Evolutionary conservation across 2,797 vertebrate species (phyloP).

Genomic region (Enteromius viviparus): DNA sequence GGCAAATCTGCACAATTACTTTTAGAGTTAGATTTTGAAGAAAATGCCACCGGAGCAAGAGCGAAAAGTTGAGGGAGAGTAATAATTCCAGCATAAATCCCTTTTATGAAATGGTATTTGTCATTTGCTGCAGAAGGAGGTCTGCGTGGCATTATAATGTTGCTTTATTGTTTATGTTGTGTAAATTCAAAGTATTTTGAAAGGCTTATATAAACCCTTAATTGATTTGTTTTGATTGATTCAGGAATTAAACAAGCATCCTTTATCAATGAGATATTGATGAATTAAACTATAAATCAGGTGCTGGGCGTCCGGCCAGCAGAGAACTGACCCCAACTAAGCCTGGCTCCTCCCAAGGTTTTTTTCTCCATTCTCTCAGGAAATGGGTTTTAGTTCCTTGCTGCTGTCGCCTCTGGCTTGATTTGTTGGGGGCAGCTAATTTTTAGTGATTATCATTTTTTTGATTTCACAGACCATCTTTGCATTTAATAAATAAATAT

Average conservation of each 20-base stretch:
- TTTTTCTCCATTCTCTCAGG: no score
- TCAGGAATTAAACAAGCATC: neutral
- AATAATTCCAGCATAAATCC: neutral
- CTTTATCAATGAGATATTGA: no score
- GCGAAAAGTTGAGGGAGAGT: neutral
- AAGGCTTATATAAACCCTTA: neutral
- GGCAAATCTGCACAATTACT: conserved; percentile 42
- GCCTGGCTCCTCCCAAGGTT: no score
- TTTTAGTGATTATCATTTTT: no score
- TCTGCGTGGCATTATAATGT: conserved; percentile 6
- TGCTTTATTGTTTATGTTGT: neutral
- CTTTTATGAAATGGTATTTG: conserved; percentile 19
- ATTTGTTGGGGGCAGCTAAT: no score
- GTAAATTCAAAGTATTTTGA: conserved; percentile 1
- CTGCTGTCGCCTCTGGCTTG: no score
- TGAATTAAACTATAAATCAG: no score
- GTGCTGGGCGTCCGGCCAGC: no score
- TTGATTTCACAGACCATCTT: no score
- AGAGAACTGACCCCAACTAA: no score
- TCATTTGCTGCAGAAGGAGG: neutral
- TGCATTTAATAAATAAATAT: no score
- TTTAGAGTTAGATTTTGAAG: conserved; percentile 13
- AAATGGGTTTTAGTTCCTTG: no score
- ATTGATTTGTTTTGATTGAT: neutral
- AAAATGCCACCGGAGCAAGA: conserved; percentile 25